A percentile compares a stretch with the other conserved stretches of the same genome.
Conservation (phyloP, 2,888 invertebrate species). For the Cistogaster globosa region DNA sequence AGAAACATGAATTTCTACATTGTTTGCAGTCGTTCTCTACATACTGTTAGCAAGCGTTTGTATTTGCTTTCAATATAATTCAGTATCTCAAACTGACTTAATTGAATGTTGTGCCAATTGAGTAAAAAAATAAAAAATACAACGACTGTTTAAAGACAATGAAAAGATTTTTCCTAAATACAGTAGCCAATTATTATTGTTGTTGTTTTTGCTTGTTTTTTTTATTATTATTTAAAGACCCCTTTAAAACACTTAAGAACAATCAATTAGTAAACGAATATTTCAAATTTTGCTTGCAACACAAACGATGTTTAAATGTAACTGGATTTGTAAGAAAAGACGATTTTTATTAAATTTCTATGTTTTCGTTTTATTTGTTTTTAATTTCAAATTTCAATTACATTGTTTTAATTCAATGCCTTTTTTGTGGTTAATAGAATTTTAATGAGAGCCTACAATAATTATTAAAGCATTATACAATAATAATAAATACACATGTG, state of each 20-base stretch:
- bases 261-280: slow-evolving; percentile 28
- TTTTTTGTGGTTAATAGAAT: slow-evolving; percentile 39
- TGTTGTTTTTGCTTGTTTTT: background rate
- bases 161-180: slow-evolving; percentile 15
- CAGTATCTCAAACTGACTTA: background rate
- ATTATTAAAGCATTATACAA: background rate
- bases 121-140: background rate
- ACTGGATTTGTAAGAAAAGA: slow-evolving; percentile 28
- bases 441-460: slow-evolving; percentile 56
- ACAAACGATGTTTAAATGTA: background rate
- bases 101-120: slow-evolving; percentile 29
- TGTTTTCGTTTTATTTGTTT: background rate
- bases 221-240: background rate
- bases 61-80: too few species aligned
- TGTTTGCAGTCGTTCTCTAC: too few species aligned
- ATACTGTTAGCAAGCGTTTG: too few species aligned
- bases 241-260: slow-evolving; percentile 4
- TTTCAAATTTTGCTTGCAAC: slow-evolving; percentile 16
- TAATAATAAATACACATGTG: background rate
- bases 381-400: slow-evolving; percentile 16
- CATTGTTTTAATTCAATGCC: background rate
- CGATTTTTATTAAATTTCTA: background rate
- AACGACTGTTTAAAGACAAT: background rate
- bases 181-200: slow-evolving; percentile 22
- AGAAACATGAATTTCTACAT: too few species aligned